Base-by-base conservation (phyloP, 2,113 vertebrate species). In the Gasterosteus aculeatus region DNA sequence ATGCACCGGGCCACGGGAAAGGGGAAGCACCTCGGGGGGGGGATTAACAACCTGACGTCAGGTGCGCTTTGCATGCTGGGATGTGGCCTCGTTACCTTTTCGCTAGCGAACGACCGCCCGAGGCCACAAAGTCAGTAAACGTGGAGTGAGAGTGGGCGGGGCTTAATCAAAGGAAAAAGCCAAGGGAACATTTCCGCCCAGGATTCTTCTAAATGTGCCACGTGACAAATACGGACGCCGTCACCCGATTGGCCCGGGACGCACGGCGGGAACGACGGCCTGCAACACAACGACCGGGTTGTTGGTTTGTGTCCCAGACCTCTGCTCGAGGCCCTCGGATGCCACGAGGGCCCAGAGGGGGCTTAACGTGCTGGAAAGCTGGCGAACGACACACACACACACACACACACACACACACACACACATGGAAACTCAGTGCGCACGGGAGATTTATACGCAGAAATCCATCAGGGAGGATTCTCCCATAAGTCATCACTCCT, bases 301-400 rank as follows among this genome's bases (percentile, higher is more conserved):
- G 66, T 79, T 81, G 82, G 87, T 82, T 63, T 62, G 61, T 57
- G 39, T 83, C 70, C 83, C 75, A 78, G 72, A 71, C 33, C 69
- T 71, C 72, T 83, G 78, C 53, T 78, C 22, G 83, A 81, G 77
- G 74, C 64, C 66, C 60, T 61, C 61, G 69, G 22, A 75, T 82
- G 79, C 70, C 81, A 82, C 39, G 10, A 42, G 67, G 58, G 26
- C 38, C 74, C 70, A 44, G 57, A 58, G 33, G 58, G 69, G 63
- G 51, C 47, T 85, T 77, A 60, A 47, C 46, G 77, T 44, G 75
- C 64, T 79, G 83, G 78, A 81, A 82, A 80, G 53, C 22, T 26
- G 22, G 22, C 22, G 22, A 26, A 26, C 22, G 22, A 26, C 22
- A 26, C 22, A 26, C 22, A 77, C 31, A 61, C 31, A 59, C 72